A percentile compares a stretch with the other conserved stretches of the same genome.
Conservation (phyloP, 2,888 invertebrate species). For the Pseudeuparius sepicola region DNA sequence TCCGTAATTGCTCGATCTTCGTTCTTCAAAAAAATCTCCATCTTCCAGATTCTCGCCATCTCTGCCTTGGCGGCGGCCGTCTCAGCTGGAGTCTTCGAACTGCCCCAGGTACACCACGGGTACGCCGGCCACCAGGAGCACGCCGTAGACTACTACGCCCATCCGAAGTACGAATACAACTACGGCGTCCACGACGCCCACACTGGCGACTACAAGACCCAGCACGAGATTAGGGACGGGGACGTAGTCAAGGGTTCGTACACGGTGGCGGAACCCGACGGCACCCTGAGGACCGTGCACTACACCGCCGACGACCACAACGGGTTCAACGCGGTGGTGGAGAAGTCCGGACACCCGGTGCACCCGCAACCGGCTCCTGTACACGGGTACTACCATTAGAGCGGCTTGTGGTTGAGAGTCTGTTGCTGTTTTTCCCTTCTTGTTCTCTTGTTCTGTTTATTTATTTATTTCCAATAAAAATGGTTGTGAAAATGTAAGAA, state of each 20-base stretch:
- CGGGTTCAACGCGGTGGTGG: constrained; percentile 46
- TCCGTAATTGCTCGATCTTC: too few species aligned
- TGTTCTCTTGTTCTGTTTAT: too few species aligned
- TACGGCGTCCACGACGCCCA: constrained; percentile 48
- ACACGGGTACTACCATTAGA: too few species aligned
- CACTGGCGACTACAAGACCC: constrained; percentile 48
- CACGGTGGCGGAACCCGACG: constrained; percentile 30
- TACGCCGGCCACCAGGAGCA: constrained; percentile 14
- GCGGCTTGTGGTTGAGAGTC: too few species aligned
- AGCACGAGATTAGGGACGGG: constrained; percentile 48
- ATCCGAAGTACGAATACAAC: constrained; percentile 51
- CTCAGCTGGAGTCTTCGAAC: constrained; percentile 15
- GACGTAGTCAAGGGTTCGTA: constrained; percentile 42
- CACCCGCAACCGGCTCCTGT: constrained; percentile 26
- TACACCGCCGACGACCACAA: constrained; percentile 33
- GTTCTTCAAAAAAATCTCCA: too few species aligned
- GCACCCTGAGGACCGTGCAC: constrained; percentile 30
- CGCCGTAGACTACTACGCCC: constrained; percentile 28
- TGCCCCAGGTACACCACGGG: too few species aligned
- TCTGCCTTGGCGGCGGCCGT: constrained; percentile 18
- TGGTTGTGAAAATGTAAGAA: too few species aligned
- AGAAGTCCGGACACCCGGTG: constrained; percentile 51
- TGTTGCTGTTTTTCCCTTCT: too few species aligned
- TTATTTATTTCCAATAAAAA: too few species aligned
- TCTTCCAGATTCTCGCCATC: constrained; percentile 20